A percentile compares a stretch with the other conserved stretches of the same genome.
Evolutionary conservation across 2,113 vertebrate species (phyloP).

Genomic region (Corythornis madagascariensis): DNA sequence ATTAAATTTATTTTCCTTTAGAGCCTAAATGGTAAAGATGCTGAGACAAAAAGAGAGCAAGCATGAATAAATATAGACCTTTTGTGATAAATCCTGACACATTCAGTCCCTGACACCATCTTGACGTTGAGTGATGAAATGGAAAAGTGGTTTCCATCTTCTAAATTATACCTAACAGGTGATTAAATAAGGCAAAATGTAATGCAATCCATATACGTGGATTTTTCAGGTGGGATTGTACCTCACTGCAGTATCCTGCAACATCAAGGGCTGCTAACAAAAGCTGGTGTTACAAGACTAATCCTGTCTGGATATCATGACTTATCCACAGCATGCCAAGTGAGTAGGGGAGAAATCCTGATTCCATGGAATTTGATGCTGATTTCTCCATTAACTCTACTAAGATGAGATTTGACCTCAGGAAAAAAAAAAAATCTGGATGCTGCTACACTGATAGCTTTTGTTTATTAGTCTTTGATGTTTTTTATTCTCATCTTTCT

Average conservation of each 20-base stretch:
- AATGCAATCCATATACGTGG: background rate
- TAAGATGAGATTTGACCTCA: background rate
- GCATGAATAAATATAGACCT: background rate
- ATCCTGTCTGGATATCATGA: background rate
- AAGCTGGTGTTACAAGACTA: background rate
- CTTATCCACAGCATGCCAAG: background rate
- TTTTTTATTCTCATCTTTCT: background rate
- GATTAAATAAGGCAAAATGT: background rate
- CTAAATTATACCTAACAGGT: background rate
- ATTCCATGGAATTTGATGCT: background rate
- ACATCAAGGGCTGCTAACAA: background rate
- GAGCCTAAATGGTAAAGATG: background rate
- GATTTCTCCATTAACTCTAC: background rate
- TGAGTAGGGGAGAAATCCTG: background rate
- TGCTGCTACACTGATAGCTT: background rate
- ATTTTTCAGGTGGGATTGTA: background rate
- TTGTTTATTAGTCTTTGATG: background rate
- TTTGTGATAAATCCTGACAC: background rate
- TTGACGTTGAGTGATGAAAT: constrained; percentile 4
- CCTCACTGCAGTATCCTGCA: background rate
- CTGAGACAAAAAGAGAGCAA: background rate
- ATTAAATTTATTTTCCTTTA: constrained; percentile 49
- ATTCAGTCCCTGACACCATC: background rate
- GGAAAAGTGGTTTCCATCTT: background rate
- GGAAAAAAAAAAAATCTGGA: background rate